Evolutionary conservation across 2,888 invertebrate species (phyloP), one percentile per base, ranked within the genome.

Genomic region (Coronaproctus castanopsis): DNA sequence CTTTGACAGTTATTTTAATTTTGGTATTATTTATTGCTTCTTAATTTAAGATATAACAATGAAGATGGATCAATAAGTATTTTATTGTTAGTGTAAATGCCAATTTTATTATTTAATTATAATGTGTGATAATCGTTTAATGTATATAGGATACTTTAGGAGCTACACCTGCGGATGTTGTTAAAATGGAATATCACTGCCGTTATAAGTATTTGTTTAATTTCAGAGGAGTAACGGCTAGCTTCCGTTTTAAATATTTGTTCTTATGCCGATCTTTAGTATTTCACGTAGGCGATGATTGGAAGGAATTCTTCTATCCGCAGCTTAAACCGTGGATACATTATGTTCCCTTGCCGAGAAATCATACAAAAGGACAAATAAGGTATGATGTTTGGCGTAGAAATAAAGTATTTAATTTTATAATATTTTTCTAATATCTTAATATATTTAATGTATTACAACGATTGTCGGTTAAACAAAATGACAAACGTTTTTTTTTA

Each of bases 151-250:
- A 96, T 69, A 96, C 95, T 0, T 75, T 96, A 10, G 77, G 85
- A 68, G 81, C 79, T 18, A 78, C 83, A 22, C 88, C 96, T 55
- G 95, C 93, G 0, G 68, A 78, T 59, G 95, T 95, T 75, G 83
- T 91, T 0, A 78, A 85, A 1, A 81, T 97, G 65, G 89, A 90
- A 74, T 83, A 88, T 14, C 96, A 96, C 71, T 97, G 96, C 72
- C 80, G 81, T 71, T 95, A 83, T 72, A 91, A 89, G 72, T 96
- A 89, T 71, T 76, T 96, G 51, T 95, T 96, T 70, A 97, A 97
- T 75, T 96, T 90, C 70, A 80, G 95, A 64, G 96, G 96, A 1
- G 95, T 97, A 0, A 95, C 96, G 2, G 96, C 96, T 10, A 95
- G 93, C 71, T 97, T 97, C 69, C 79, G 96, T n/a, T 81, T 93